Evolutionary conservation across 1,140 invertebrate genomes (phyloP).

Genomic region (Panonychus citri): DNA sequence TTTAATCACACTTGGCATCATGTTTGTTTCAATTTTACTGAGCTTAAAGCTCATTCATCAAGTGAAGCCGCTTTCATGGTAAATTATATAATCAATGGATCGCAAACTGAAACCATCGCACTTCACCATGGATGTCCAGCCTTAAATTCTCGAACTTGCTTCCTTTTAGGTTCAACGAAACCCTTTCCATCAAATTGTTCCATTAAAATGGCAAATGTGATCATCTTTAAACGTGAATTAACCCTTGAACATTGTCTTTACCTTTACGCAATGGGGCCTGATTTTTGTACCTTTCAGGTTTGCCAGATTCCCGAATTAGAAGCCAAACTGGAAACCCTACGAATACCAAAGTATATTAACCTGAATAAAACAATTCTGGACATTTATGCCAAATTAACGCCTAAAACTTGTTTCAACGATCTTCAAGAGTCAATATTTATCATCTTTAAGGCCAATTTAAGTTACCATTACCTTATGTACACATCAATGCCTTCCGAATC

Average conservation of each 20-base stretch:
- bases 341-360: background rate
- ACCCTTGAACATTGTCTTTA: background rate
- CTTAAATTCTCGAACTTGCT: background rate
- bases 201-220: background rate
- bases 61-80: background rate
- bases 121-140: background rate
- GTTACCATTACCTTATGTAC: background rate
- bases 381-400: background rate
- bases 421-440: background rate
- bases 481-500: background rate
- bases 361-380: background rate
- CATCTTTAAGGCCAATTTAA: background rate
- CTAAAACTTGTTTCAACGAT: background rate
- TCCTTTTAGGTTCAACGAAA: background rate
- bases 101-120: background rate
- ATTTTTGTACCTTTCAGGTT: background rate
- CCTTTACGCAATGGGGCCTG: constrained; percentile 3
- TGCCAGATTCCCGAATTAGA: background rate
- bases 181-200: background rate
- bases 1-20: constrained; percentile 4
- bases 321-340: background rate
- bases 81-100: background rate
- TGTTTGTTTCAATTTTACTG: constrained; percentile 4
- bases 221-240: background rate
- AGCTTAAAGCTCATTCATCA: background rate